These are phyloP conservation scores for Podarcis siculus DNA, from an alignment of 2,797 vertebrate genomes.

Conservation along the genomic window DNA sequence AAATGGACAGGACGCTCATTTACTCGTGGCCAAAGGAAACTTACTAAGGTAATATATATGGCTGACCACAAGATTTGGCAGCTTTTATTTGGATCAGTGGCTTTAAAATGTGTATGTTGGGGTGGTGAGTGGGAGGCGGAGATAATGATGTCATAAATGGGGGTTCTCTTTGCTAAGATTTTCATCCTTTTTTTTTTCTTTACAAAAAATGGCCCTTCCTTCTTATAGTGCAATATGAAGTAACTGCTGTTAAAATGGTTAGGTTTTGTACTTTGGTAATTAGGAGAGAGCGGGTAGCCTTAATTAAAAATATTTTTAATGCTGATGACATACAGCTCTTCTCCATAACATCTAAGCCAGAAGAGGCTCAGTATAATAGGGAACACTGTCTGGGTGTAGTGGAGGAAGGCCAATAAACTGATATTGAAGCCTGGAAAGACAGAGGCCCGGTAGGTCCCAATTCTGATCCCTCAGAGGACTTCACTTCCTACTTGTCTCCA, in stretches of 20 bases:
- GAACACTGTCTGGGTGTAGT: background rate
- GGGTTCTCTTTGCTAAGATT: background rate
- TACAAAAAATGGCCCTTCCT: background rate
- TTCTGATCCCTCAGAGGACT: too few species aligned
- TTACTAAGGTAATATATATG: background rate
- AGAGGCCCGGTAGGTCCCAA: background rate
- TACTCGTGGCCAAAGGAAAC: constrained; percentile 12
- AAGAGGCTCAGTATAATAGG: too few species aligned
- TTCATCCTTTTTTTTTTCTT: background rate
- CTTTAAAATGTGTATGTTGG: background rate
- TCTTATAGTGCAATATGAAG: background rate
- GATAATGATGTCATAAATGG: too few species aligned
- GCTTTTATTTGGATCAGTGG: background rate
- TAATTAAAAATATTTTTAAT: too few species aligned
- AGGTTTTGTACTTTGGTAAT: background rate
- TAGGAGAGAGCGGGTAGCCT: background rate
- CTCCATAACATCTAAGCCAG: background rate
- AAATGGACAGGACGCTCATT: background rate
- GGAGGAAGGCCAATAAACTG: background rate
- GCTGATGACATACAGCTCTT: background rate
- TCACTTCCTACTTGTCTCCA: too few species aligned
- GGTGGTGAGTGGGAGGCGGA: too few species aligned
- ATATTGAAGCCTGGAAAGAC: background rate
- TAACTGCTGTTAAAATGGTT: background rate
- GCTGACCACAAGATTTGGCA: constrained; percentile 5